A percentile compares a stretch with the other conserved stretches of the same genome.
Conservation (phyloP, 2,797 vertebrate species). For the Coracias cyanogaster region DNA sequence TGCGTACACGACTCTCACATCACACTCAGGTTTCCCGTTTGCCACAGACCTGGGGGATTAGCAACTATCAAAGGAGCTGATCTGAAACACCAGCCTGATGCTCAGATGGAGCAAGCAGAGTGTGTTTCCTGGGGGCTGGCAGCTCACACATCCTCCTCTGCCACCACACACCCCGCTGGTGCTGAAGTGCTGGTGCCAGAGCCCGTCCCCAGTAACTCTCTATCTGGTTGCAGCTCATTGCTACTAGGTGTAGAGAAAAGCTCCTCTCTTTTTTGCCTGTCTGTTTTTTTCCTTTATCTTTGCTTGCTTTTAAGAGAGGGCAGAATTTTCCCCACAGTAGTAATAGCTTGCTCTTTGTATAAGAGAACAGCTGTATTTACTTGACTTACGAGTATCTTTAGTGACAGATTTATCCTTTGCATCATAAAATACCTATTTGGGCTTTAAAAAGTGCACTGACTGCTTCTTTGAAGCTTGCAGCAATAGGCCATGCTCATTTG, state of each 20-base stretch:
- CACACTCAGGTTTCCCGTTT: neutral
- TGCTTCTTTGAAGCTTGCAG: conserved; percentile 31
- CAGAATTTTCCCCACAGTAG: neutral
- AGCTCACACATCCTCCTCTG: neutral
- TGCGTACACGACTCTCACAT: neutral
- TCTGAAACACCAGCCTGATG: neutral
- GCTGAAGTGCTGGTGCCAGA: neutral
- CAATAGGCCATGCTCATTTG: conserved; percentile 31
- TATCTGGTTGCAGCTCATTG: neutral
- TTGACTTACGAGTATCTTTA: conserved; percentile 38
- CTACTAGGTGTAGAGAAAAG: neutral
- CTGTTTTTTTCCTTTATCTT: neutral
- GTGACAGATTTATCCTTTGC: conserved; percentile 60
- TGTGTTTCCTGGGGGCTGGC: neutral
- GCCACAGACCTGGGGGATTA: neutral
- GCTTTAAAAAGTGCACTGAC: conserved; percentile 45
- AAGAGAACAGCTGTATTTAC: conserved; percentile 52
- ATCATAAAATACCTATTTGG: conserved; percentile 54
- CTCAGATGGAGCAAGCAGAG: neutral
- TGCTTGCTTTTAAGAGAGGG: neutral
- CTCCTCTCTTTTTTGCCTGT: neutral
- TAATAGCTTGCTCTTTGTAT: neutral
- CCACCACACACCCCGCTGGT: neutral
- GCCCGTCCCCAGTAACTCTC: neutral
- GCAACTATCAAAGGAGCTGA: neutral